These are phyloP conservation scores for Heliocidaris erythrogramma DNA, from an alignment of 35 echinoderm and acorn worm species.

Conservation along the genomic window DNA sequence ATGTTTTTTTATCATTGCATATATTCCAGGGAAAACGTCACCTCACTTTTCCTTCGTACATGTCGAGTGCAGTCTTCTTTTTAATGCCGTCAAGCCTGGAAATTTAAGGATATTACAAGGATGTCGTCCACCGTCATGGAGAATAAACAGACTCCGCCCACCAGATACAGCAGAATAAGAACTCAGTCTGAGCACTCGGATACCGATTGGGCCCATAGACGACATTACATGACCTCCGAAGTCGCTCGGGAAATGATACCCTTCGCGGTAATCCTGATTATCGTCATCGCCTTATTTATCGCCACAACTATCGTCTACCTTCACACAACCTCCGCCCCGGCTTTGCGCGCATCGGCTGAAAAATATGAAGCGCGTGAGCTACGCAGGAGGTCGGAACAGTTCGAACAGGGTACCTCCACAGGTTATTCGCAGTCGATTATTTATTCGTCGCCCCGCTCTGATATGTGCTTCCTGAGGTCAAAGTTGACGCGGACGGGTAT, in stretches of 20 bases:
- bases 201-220: background rate
- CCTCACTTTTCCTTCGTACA: background rate
- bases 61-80: background rate
- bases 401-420: background rate
- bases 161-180: background rate
- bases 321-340: background rate
- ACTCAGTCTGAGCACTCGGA: background rate
- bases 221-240: background rate
- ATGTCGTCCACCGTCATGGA: background rate
- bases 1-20: background rate
- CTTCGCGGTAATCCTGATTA: background rate
- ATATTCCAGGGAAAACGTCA: background rate
- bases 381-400: background rate
- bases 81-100: no score
- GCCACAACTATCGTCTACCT: slow-evolving; percentile 23
- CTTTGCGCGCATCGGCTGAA: background rate
- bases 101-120: background rate
- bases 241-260: background rate
- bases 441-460: background rate
- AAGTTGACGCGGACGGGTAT: slow-evolving; percentile 49
- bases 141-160: background rate
- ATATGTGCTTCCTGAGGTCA: slow-evolving; percentile 37
- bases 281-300: slow-evolving; percentile 24
- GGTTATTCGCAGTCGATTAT: background rate
- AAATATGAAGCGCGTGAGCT: background rate